phyloP scores from a whole-genome alignment of 1,140 invertebrate genomes.

The Tribolium castaneum region DNA sequence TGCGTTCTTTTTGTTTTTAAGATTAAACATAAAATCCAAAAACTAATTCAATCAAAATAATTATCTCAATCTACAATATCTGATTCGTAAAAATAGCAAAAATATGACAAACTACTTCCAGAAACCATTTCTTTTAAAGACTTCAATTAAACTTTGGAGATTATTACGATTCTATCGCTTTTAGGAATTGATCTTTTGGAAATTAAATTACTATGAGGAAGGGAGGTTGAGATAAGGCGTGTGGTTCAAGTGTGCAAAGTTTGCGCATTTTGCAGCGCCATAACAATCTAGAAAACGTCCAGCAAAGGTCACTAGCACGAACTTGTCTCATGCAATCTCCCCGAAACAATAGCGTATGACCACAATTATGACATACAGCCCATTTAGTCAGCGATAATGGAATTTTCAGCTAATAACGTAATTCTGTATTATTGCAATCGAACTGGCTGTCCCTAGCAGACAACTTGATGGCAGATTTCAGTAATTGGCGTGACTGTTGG shows the following conservation, averaged over 20 bases:
- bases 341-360: not conserved
- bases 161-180: no score
- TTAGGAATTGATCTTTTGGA: no score
- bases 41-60: no score
- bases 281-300: not conserved
- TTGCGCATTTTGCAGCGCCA: not conserved
- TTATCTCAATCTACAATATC: no score
- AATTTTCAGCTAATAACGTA: conserved; percentile 15
- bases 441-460: conserved; percentile 4
- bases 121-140: no score
- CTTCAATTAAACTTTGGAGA: no score
- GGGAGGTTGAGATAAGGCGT: no score
- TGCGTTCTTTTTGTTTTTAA: no score
- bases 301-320: not conserved
- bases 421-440: conserved; percentile 3
- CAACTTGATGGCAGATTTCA: conserved; percentile 35
- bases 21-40: no score
- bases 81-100: no score
- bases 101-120: no score
- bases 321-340: not conserved
- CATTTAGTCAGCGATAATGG: not conserved
- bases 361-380: not conserved
- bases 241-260: not conserved
- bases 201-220: no score
- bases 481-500: conserved; percentile 59